Percentiles rank a stretch among this genome's conserved stretches.
phyloP scores from a whole-genome alignment of 2,888 invertebrate genomes.

The Athripsodes cinereus region DNA sequence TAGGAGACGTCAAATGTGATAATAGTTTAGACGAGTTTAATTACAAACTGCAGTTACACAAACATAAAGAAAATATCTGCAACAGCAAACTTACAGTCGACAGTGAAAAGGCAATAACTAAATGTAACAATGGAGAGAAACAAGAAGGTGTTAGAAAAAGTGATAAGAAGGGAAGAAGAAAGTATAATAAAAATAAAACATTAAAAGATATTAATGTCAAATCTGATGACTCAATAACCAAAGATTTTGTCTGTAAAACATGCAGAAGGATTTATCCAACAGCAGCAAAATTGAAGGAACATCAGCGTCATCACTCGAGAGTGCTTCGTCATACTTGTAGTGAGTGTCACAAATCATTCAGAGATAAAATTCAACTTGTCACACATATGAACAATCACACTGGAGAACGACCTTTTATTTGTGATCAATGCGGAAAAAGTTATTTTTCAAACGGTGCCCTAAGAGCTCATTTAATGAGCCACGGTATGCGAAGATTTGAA shows the following conservation, averaged over 20 bases:
- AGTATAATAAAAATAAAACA: too few relatives aligned
- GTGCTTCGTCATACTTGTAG: background rate
- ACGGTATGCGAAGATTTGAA: background rate
- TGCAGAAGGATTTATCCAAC: background rate
- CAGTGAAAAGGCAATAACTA: too few relatives aligned
- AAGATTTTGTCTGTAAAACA: background rate
- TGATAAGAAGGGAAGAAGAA: too few relatives aligned
- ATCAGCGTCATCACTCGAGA: background rate
- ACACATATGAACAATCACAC: background rate
- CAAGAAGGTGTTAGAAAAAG: too few relatives aligned
- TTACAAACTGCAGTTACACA: too few relatives aligned
- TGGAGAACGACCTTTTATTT: background rate
- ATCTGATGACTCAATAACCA: too few relatives aligned
- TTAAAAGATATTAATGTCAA: too few relatives aligned
- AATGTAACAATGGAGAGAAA: too few relatives aligned
- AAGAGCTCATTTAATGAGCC: background rate
- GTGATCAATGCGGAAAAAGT: slow-evolving; percentile 1
- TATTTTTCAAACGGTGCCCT: background rate
- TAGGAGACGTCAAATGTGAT: too few relatives aligned
- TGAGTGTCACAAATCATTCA: background rate
- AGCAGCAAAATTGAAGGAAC: background rate
- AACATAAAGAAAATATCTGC: too few relatives aligned
- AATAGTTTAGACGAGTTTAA: too few relatives aligned
- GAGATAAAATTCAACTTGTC: background rate
- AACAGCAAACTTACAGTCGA: too few relatives aligned